A percentile compares a stretch with the other conserved stretches of the same genome.
phyloP scores from a whole-genome alignment of 2,113 vertebrate species.

The Coturnix japonica region DNA sequence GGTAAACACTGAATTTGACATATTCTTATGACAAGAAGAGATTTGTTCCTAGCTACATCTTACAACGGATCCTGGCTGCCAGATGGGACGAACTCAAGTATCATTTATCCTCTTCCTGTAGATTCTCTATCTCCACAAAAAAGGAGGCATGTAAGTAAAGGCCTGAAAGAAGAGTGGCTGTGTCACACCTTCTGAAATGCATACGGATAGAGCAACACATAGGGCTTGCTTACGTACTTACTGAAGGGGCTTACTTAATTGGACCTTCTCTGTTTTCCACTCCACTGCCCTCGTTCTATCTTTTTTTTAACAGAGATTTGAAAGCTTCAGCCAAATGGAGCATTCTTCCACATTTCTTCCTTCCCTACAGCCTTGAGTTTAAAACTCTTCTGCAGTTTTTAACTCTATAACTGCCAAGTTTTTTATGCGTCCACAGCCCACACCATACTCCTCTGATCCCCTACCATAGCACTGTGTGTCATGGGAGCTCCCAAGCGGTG shows the following conservation, averaged over 20 bases:
- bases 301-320: neutral
- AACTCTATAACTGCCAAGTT: neutral
- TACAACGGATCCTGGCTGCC: neutral
- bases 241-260: neutral
- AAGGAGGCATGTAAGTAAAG: neutral
- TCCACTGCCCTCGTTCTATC: neutral
- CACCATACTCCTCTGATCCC: neutral
- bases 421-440: neutral
- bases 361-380: neutral
- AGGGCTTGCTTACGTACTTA: neutral
- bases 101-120: neutral
- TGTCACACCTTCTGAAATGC: neutral
- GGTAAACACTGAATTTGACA: neutral
- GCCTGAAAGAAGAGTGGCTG: neutral
- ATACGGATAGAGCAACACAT: neutral
- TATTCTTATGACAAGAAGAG: neutral
- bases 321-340: neutral
- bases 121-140: neutral
- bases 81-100: neutral
- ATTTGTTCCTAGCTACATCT: neutral
- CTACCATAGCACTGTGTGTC: neutral
- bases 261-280: neutral
- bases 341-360: neutral
- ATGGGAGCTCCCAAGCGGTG: neutral
- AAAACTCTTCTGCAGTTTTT: neutral